Evolutionary conservation across 92 coral and sea anemone genomes (phyloP), one percentile per base, ranked within the genome.

Genomic region (Heliopora coerulea): DNA sequence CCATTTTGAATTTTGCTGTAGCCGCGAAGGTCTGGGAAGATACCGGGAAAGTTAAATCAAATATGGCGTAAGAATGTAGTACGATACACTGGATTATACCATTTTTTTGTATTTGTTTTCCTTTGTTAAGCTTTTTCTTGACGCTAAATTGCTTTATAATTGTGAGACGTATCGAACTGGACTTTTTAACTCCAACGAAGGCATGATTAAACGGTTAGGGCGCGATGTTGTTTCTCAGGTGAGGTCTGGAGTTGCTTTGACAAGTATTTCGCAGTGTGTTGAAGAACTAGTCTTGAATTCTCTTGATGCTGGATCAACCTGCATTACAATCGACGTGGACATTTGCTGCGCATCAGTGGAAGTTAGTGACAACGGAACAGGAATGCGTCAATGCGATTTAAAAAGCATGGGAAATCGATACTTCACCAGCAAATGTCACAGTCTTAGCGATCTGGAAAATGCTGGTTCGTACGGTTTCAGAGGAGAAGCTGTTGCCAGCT

Each of bases 401-500:
- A 74, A 73, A 9, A 75, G 46, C 42, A 79, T 90, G 31, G 99
- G 96, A 49, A 84, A 88, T 56, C 78, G 99, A 56, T 88, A 95
- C 68, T 81, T 85, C 54, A 90, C 95, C 15, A 90, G 99, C 58
- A 95, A 95, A 80, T 90, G 96, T 62, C 95, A 88, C 57, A 76
- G 65, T 23, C 86, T 95, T 56, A 42, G 68, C 67, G 99, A 95
- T 57, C 70, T 95, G 28, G 59, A 83, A 54, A 56, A 78, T 78
- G 80, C 85, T 52, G 83, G 62, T 35, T 86, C 81, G 17, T 83
- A 83, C 75, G 99, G 99, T 0, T 95, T 83, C 62, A 83, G 99
- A 72, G 99, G 99, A 13, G 99, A 95, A 61, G 96, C 99, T 32
- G 64, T 95, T 23, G 96, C 96, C 52, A 95, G 99, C 60, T 73